Evolutionary conservation across 1,140 invertebrate genomes (phyloP), one percentile per base, ranked within the genome.

Genomic region (Armadillidium nasatum): DNA sequence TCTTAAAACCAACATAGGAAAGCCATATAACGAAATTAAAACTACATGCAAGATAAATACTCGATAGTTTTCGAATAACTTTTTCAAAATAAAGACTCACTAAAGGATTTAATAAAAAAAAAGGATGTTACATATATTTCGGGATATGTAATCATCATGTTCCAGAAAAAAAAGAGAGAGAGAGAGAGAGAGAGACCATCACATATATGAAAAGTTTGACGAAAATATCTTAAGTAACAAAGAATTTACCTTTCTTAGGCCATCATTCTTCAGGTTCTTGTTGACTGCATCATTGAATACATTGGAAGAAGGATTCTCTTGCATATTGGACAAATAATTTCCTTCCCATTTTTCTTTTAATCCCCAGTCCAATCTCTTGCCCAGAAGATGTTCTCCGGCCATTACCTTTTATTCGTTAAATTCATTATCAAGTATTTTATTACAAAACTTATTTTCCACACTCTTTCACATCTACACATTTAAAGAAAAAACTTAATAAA

Each of bases 331-430:
- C 73, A 98, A 86, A 84, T 98, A 98, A 86, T 98, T 96, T 44
- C 96, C 96, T 79, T 91, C 88, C 96, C 97, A 98, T 77, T 89
- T 88, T 44, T 95, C 86, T 6, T 88, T 87, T 71, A 93, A 90
- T 0, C 96, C 96, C 91, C 94, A 98, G 73, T 92, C 87, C 1
- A 85, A 82, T 46, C 96, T 88, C 76, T 93, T 89, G 0, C 90
- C 89, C 71, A 89, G 87, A 13, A 98, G 85, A 7, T 89, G 89
- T 69, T 91, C 89, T 21, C 91, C 93, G 0, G 95, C 92, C 21
- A 90, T 89, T 79, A 96, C 92, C 88, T 93, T 33, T 33, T 33
- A 33, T 6, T 33, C 33, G 33, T 33, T 1, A 33, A 33, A 33
- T 33, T 33, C 33, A 33, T 33, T 33, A 33, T 33, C 33, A 11